A percentile compares a stretch with the other conserved stretches of the same genome.
Conservation (phyloP, 2,888 invertebrate genomes). For the Meta bourneti region DNA sequence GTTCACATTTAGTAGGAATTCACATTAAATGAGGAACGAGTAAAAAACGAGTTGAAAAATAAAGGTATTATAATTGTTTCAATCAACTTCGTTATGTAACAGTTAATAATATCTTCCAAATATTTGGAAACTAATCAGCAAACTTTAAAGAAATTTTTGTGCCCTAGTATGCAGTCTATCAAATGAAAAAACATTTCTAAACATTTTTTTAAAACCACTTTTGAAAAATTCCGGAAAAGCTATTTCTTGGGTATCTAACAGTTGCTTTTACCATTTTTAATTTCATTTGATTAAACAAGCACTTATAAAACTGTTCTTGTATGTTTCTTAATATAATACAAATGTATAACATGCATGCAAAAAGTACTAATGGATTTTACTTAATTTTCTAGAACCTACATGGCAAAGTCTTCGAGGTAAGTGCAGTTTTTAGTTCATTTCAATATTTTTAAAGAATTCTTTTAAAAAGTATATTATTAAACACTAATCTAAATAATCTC, state of each 20-base stretch:
- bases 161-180: no score
- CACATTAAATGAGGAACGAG: no score
- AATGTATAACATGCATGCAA: background rate
- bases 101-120: no score
- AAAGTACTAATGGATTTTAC: background rate
- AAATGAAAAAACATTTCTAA: no score
- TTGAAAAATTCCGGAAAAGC: background rate
- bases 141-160: no score
- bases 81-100: no score
- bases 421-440: background rate
- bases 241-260: background rate
- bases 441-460: background rate
- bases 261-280: background rate
- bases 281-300: background rate
- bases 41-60: no score
- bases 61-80: no score
- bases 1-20: no score
- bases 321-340: background rate
- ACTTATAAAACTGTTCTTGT: background rate
- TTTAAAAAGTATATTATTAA: background rate
- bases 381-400: slow-evolving; percentile 64
- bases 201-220: background rate
- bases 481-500: background rate
- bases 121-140: no score
- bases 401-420: slow-evolving; percentile 73